Evolutionary conservation across 1,140 invertebrate genomes (phyloP), one percentile per base, ranked within the genome.

Genomic region (Calephelis nemesis): DNA sequence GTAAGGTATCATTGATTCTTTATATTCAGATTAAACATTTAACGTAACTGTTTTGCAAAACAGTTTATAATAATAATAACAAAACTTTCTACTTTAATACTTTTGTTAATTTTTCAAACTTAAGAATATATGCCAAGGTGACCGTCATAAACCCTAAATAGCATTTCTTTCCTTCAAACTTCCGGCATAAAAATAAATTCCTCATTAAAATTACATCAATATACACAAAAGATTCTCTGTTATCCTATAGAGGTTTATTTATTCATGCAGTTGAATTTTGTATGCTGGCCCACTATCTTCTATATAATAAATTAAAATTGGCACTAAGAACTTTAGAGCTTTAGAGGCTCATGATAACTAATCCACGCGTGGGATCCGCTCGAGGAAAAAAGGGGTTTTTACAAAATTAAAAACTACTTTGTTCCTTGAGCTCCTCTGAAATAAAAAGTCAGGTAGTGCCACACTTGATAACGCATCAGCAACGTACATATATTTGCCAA

Each of bases 401-500:
- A 54, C 54, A 10, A 42, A 39, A 12, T 66, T 19, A 40, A 50
- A 30, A n/a, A 67, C 19, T 58, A 13, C n/a, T 58, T 45, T 54
- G 39, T 8, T 54, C n/a, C 47, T 40, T 9, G 11, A 47, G 8
- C 15, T 40, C 47, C 49, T 67, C 13, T 7, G 9, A 15, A n/a
- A 58, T 10, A 30, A 54, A 13, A 52, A 11, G 11, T 75, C 71
- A 10, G 70, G 63, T 68, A 76, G 47, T 4, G 78, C 70, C 7
- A 80, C 74, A 75, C 92, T 68, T 68, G 88, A 85, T 72, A 90
- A 79, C 13, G 83, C 83, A 79, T 93, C 90, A 62, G 88, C 80
- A 47, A 92, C 73, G 71, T 81, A 85, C 73, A 93, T 75, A 19
- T 81, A 78, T 79, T 89, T 92, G 7, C 92, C 92, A 0, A 74